Percentiles rank a stretch among this genome's conserved stretches.
Conservation (phyloP, 2,113 vertebrate species). For the Condylura cristata region DNA sequence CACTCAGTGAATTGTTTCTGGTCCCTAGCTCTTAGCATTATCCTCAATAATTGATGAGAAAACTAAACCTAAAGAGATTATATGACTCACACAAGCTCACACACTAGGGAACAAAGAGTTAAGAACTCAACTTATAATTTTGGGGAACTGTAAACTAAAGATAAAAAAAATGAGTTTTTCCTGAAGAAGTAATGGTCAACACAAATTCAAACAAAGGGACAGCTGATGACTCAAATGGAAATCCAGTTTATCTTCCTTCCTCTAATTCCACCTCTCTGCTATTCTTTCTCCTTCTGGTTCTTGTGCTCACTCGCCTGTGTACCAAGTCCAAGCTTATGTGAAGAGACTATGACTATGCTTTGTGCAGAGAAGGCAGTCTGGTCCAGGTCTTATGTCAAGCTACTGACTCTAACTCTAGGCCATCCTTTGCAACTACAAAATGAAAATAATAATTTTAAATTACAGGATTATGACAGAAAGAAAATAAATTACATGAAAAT, state of each 20-base stretch:
- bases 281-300: not conserved
- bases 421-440: not conserved
- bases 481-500: not conserved
- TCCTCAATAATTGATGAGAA: not conserved
- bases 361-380: not conserved
- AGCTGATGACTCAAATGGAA: not conserved
- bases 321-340: not conserved
- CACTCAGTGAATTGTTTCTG: not conserved
- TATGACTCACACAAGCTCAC: not conserved
- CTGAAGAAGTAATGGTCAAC: not conserved
- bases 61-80: not conserved
- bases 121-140: not conserved
- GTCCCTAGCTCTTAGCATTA: not conserved
- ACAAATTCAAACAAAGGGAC: not conserved
- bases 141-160: not conserved
- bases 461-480: not conserved
- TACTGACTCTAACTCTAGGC: not conserved
- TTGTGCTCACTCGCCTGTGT: not conserved
- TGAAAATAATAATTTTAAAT: not conserved
- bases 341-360: not conserved
- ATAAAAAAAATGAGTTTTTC: not conserved
- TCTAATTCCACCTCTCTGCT: not conserved
- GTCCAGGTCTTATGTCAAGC: not conserved
- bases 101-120: not conserved
- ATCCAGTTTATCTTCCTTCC: not conserved